A percentile compares a stretch with the other conserved stretches of the same genome.
Evolutionary conservation across 2,113 vertebrate species (phyloP).

Genomic region (Malurus elegans): DNA sequence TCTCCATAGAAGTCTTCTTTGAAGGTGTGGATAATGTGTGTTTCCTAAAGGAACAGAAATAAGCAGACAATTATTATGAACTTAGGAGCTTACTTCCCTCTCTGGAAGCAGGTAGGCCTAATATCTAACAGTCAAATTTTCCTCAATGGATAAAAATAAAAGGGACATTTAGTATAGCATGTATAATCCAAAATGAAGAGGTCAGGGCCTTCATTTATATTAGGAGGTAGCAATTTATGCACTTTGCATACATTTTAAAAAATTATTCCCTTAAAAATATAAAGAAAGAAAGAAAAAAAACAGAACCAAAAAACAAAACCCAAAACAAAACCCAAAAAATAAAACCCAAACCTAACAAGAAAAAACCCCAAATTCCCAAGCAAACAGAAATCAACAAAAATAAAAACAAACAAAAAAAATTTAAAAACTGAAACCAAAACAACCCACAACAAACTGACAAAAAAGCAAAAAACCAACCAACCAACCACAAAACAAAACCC

Average conservation of each 20-base stretch:
- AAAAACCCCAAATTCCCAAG: neutral
- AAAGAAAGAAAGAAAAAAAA: neutral
- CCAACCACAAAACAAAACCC: neutral
- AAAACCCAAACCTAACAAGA: too few species aligned
- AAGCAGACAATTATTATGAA: neutral
- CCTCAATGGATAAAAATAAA: neutral
- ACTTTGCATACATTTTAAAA: neutral
- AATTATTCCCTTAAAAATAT: neutral
- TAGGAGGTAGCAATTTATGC: neutral
- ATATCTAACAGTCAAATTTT: neutral
- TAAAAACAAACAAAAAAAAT: too few species aligned
- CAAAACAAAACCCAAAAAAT: neutral
- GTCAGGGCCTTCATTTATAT: neutral
- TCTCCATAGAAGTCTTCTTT: slow-evolving; percentile 96
- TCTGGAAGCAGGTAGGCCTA: neutral
- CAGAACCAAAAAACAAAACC: neutral
- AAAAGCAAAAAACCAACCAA: neutral
- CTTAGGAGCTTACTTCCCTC: neutral
- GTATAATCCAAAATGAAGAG: neutral
- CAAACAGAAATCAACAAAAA: neutral
- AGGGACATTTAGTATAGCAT: neutral
- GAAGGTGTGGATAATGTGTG: slow-evolving; percentile 92
- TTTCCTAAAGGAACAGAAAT: slow-evolving; percentile 79
- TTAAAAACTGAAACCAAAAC: neutral
- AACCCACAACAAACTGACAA: neutral